Conservation (phyloP, 2,797 vertebrate species). For the Hylomyscus alleni region DNA sequence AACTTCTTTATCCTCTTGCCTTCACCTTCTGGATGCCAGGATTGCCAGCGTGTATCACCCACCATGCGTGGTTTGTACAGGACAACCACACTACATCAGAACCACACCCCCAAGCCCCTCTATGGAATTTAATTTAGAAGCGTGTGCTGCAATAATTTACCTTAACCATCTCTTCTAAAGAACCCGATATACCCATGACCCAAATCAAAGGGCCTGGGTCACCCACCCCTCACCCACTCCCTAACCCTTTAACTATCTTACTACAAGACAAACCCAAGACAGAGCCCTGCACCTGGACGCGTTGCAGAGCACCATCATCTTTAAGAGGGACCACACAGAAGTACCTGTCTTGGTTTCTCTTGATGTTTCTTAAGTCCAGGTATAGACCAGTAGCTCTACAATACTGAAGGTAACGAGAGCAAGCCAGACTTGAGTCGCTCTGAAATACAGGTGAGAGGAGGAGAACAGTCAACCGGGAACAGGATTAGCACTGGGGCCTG, state of each 20-base stretch:
- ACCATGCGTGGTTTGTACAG: neutral
- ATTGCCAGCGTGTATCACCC: neutral
- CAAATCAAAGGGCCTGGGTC: neutral
- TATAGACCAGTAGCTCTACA: constrained; percentile 96
- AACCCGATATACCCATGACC: neutral
- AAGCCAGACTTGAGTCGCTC: constrained; percentile 95
- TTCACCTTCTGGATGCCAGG: neutral
- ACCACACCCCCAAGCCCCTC: neutral
- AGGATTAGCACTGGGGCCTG: neutral
- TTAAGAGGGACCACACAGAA: neutral
- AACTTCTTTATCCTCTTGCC: neutral
- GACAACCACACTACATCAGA: neutral
- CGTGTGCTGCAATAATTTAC: neutral
- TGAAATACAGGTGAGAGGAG: constrained; percentile 83
- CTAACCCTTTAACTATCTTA: neutral
- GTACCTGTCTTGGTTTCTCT: constrained; percentile 95
- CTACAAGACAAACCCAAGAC: constrained; percentile 25
- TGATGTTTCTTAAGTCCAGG: constrained; percentile 94
- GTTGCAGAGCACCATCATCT: neutral
- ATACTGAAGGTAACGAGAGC: constrained; percentile 94
- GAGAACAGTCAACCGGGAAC: neutral
- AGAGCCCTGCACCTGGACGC: neutral
- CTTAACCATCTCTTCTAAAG: neutral
- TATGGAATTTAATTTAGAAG: neutral
- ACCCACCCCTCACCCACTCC: neutral